Conservation (phyloP, 2,113 vertebrate species). For the Labeo rohita region DNA sequence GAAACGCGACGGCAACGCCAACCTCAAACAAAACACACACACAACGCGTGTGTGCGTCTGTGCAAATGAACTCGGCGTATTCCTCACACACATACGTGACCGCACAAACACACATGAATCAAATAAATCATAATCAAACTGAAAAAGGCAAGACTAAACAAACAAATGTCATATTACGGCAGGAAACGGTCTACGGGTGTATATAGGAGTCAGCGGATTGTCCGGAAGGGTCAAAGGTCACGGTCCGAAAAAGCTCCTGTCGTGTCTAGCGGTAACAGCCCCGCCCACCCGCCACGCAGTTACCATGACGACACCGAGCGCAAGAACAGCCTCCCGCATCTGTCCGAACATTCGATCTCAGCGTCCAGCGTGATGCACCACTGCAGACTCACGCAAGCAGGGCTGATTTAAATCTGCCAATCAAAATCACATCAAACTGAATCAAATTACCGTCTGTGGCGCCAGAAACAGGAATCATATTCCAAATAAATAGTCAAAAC, state of each 20-base stretch:
- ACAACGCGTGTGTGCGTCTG: not conserved
- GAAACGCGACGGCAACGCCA: not conserved
- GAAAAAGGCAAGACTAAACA: not conserved
- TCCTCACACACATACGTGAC: not conserved
- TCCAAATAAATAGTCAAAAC: not conserved
- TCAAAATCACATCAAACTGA: not conserved
- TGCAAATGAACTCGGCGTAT: not conserved
- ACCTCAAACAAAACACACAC: slow-evolving; percentile 4
- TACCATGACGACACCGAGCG: not conserved
- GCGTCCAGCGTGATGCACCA: not conserved
- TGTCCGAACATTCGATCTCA: no score
- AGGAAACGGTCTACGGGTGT: not conserved
- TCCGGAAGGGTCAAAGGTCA: not conserved
- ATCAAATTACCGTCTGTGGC: not conserved
- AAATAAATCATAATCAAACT: not conserved
- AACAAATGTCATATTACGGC: not conserved
- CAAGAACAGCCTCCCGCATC: not conserved
- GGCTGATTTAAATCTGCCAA: not conserved
- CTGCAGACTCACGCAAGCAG: not conserved
- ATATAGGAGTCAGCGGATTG: slow-evolving; percentile 7
- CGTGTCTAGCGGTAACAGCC: not conserved
- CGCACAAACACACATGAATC: not conserved
- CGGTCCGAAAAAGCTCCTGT: not conserved
- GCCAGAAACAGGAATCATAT: not conserved
- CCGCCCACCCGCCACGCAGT: not conserved